Percentiles rank a stretch among this genome's conserved stretches.
These are phyloP conservation scores for Linepithema humile DNA, from an alignment of 1,140 invertebrate species.

Conservation along the genomic window DNA sequence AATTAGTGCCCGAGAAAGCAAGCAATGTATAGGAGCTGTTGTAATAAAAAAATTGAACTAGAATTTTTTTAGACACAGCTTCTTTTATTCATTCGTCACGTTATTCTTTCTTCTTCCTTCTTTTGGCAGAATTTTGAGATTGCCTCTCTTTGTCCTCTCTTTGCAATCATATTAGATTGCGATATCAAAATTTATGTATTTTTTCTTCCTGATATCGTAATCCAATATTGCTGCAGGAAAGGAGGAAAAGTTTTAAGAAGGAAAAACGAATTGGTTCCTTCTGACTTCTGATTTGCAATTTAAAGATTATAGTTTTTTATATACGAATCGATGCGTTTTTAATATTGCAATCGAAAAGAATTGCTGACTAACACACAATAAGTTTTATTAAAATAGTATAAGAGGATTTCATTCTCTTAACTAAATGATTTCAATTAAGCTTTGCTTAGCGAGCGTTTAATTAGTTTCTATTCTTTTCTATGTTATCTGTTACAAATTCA, in stretches of 20 bases:
- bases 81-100: neutral
- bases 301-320: neutral
- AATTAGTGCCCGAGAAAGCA: neutral
- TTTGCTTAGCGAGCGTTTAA: slow-evolving; percentile 28
- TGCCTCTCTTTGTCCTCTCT: neutral
- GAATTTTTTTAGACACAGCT: neutral
- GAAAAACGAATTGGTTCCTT: neutral
- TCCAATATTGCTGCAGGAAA: neutral
- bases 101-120: slow-evolving; percentile 39
- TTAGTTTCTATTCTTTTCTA: slow-evolving; percentile 1
- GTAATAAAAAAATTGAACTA: slow-evolving; percentile 1
- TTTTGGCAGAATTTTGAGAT: neutral
- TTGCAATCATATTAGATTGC: neutral
- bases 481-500: slow-evolving; percentile 25
- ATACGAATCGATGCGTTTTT: neutral
- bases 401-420: neutral
- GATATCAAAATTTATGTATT: neutral
- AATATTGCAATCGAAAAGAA: neutral
- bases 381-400: neutral
- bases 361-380: neutral
- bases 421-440: neutral
- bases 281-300: neutral
- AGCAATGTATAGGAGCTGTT: neutral
- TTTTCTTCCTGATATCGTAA: neutral
- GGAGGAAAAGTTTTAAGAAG: neutral